Evolutionary conservation across 1,140 invertebrate species (phyloP).

Genomic region (Dryas iulia): DNA sequence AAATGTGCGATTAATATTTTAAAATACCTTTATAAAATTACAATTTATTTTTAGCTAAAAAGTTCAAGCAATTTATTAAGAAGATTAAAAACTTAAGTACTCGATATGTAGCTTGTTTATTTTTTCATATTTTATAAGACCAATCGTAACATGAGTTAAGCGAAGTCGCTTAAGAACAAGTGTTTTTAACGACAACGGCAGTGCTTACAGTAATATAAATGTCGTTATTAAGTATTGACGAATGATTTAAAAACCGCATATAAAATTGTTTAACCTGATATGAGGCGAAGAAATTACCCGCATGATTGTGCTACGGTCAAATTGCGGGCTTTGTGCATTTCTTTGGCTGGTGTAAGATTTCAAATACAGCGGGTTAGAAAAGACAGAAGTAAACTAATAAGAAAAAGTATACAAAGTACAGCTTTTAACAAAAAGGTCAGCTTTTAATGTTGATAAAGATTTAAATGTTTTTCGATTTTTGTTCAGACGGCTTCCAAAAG

Average conservation of each 20-base stretch:
- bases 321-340: background rate
- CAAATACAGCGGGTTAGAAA: background rate
- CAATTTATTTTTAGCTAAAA: too few relatives aligned
- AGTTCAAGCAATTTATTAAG: too few relatives aligned
- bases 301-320: conserved; percentile 1
- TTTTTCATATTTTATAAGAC: too few relatives aligned
- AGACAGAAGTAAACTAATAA: background rate
- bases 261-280: background rate
- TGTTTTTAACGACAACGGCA: background rate
- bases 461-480: too few relatives aligned
- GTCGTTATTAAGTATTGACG: background rate
- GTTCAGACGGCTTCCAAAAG: too few relatives aligned
- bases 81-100: too few relatives aligned
- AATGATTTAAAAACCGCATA: background rate
- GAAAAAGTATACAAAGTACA: too few relatives aligned
- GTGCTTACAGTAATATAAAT: background rate
- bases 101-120: too few relatives aligned
- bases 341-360: background rate
- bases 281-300: background rate
- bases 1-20: background rate
- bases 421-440: too few relatives aligned
- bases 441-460: too few relatives aligned
- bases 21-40: too few relatives aligned
- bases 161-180: too few relatives aligned
- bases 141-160: background rate